Evolutionary conservation across 2,113 vertebrate genomes (phyloP).

Genomic region (Perccottus glenii): DNA sequence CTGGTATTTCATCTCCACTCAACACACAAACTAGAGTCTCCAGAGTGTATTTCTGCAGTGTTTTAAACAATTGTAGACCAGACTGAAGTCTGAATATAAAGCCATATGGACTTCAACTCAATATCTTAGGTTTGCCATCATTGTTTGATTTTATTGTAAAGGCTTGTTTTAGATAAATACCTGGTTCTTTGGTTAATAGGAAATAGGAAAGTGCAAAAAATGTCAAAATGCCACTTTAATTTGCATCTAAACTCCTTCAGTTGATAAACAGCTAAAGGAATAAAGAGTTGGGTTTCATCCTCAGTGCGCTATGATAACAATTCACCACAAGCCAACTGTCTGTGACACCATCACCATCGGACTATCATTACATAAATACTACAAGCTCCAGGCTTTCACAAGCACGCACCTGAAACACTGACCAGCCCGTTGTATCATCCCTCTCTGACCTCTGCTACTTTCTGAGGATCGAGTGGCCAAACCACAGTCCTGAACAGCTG

Average conservation of each 20-base stretch:
- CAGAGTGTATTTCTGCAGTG: no score
- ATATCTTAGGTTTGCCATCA: no score
- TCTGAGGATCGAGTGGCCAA: slow-evolving; percentile 64
- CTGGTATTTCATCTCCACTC: no score
- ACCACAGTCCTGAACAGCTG: slow-evolving; percentile 71
- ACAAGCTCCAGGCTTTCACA: slow-evolving; percentile 38
- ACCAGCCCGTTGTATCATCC: slow-evolving; percentile 51
- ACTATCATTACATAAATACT: slow-evolving; percentile 61
- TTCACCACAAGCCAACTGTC: slow-evolving; percentile 60
- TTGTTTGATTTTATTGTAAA: no score
- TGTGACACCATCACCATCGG: slow-evolving; percentile 49
- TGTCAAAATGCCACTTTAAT: background rate
- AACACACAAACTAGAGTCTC: no score
- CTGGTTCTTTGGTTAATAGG: no score
- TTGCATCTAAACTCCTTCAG: slow-evolving; percentile 13
- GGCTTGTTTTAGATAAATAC: no score
- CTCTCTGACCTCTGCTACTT: slow-evolving; percentile 64
- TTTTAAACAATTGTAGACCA: no score
- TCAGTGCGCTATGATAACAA: slow-evolving; percentile 56
- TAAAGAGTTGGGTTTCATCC: slow-evolving; percentile 60
- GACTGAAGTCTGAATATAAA: no score
- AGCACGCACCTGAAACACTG: slow-evolving; percentile 61
- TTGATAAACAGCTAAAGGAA: slow-evolving; percentile 54
- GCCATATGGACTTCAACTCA: no score
- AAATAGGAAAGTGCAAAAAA: no score